phyloP scores from a whole-genome alignment of 1,140 invertebrate genomes.

The Wiebesia pumilae region DNA sequence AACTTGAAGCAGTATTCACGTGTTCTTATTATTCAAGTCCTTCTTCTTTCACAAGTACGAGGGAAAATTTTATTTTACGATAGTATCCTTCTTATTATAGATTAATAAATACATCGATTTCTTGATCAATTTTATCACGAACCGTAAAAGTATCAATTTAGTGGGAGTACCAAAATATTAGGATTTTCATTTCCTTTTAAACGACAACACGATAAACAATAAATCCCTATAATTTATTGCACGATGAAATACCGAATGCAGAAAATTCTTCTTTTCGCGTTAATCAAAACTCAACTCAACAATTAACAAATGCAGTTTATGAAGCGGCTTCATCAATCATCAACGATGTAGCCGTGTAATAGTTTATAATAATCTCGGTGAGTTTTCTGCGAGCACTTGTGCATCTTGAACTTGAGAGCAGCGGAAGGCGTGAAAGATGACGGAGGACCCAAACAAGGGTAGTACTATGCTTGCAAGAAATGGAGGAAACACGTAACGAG shows the following conservation, averaged over 20 bases:
- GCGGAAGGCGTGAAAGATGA: background rate
- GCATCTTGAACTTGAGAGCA: no score
- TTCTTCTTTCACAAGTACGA: background rate
- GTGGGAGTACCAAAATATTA: no score
- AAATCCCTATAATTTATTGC: no score
- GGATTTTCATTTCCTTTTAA: background rate
- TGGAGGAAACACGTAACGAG: background rate
- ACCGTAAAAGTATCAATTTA: no score
- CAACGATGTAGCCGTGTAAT: background rate
- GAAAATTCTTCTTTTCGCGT: no score
- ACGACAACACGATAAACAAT: background rate
- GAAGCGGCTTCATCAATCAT: no score
- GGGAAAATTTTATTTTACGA: background rate
- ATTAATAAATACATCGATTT: no score
- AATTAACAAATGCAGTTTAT: no score
- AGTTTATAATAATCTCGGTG: background rate
- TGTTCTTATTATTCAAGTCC: background rate
- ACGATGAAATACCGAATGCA: no score
- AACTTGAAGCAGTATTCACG: conserved; percentile 12
- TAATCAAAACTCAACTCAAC: no score
- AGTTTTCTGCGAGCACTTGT: background rate
- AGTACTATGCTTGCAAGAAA: background rate
- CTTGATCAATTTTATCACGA: no score
- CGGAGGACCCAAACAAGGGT: background rate
- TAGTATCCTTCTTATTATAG: no score